Evolutionary conservation across 2,113 vertebrate species (phyloP).

Genomic region (Cygnus buccinator): DNA sequence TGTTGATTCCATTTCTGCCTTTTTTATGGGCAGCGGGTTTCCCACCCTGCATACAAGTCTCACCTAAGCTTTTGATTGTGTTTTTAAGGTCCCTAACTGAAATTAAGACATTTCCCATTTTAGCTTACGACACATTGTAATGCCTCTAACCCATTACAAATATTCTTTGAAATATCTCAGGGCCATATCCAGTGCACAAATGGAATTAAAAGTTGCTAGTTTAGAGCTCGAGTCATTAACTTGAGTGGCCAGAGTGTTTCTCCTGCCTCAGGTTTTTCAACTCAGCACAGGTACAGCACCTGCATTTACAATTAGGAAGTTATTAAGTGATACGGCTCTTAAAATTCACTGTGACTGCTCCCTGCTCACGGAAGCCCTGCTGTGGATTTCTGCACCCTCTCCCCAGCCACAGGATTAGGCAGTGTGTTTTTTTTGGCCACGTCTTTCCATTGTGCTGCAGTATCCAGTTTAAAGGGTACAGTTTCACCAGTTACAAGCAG

Average conservation of each 20-base stretch:
- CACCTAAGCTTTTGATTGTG: slow-evolving; percentile 12
- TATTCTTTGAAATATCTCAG: slow-evolving; percentile 39
- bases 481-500: background rate
- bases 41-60: background rate
- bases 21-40: background rate
- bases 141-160: slow-evolving; percentile 29
- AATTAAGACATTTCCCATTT: slow-evolving; percentile 44
- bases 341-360: background rate
- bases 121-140: slow-evolving; percentile 15
- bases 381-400: background rate
- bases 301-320: slow-evolving; percentile 4
- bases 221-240: background rate
- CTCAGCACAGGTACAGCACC: slow-evolving; percentile 18
- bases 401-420: background rate
- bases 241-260: background rate
- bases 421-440: background rate
- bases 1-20: slow-evolving; percentile 15
- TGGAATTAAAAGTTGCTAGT: background rate
- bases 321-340: slow-evolving; percentile 12
- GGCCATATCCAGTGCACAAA: background rate
- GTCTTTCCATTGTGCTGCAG: background rate
- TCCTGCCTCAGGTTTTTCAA: background rate
- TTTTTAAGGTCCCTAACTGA: slow-evolving; percentile 51
- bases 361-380: background rate
- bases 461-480: background rate